Conservation (phyloP, 2,888 invertebrate species). For the Agrochola litura region DNA sequence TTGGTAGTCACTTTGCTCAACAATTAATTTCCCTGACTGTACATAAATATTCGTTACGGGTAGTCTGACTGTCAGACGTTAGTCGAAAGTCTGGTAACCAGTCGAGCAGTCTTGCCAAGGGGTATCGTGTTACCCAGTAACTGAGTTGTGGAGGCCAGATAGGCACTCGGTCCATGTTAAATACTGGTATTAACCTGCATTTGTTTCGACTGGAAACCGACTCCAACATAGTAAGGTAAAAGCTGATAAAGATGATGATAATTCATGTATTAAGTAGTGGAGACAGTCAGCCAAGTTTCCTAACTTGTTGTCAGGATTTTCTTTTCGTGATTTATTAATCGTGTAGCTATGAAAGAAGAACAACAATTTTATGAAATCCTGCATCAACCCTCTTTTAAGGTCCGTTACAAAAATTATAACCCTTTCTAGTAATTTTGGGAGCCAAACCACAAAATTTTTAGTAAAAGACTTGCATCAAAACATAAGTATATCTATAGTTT, state of each 20-base stretch:
- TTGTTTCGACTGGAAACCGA: not conserved
- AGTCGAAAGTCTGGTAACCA: no score
- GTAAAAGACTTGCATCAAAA: not conserved
- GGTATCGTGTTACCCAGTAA: not conserved
- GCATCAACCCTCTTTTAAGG: no score
- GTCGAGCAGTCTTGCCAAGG: not conserved
- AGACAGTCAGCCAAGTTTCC: not conserved
- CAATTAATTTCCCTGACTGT: no score
- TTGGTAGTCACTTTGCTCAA: no score
- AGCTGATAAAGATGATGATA: no score
- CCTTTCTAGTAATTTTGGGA: not conserved
- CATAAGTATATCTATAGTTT: conserved; percentile 4
- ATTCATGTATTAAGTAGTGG: not conserved
- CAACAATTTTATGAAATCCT: not conserved
- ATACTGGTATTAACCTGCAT: not conserved
- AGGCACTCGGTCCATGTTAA: not conserved
- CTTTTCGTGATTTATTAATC: not conserved
- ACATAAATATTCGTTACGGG: not conserved
- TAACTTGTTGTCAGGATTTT: not conserved
- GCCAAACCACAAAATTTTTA: not conserved
- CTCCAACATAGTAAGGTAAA: not conserved
- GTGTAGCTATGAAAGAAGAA: no score
- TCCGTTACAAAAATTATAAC: not conserved
- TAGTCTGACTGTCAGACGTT: not conserved
- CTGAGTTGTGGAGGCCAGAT: not conserved